phyloP scores from a whole-genome alignment of 2,888 invertebrate species.

The Thelaira solivaga region DNA sequence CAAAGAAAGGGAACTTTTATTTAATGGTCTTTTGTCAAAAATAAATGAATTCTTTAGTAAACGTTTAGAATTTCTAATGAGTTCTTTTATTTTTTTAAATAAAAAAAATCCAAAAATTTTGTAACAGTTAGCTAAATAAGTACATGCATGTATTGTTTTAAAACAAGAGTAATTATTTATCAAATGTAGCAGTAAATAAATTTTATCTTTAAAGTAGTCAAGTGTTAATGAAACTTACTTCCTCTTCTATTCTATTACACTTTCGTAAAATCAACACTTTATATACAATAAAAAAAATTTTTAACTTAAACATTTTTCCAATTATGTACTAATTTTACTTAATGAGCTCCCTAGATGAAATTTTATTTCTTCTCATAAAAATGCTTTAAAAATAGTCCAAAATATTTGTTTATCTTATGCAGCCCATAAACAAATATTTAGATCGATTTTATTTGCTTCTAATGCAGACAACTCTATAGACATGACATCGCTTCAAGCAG shows the following conservation, averaged over 20 bases:
- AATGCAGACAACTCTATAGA: slow-evolving; percentile 54
- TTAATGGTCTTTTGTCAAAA: slow-evolving; percentile 50
- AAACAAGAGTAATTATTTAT: slow-evolving; percentile 13
- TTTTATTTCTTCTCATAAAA: slow-evolving; percentile 42
- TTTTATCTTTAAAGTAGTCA: slow-evolving; percentile 7
- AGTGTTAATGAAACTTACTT: slow-evolving; percentile 60
- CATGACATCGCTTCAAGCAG: slow-evolving; percentile 48
- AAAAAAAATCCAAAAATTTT: too few species aligned
- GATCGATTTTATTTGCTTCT: slow-evolving; percentile 54
- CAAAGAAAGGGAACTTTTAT: slow-evolving; percentile 27
- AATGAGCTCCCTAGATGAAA: slow-evolving; percentile 45
- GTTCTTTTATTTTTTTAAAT: background rate
- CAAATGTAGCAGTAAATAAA: background rate
- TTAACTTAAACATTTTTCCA: slow-evolving; percentile 38
- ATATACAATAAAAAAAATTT: slow-evolving; percentile 25
- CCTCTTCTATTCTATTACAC: slow-evolving; percentile 32
- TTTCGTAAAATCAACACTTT: slow-evolving; percentile 51
- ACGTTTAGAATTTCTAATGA: slow-evolving; percentile 54
- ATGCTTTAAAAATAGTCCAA: slow-evolving; percentile 38
- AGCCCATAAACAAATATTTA: slow-evolving; percentile 38
- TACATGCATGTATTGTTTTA: too few species aligned
- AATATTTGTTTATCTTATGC: slow-evolving; percentile 52
- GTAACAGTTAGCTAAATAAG: too few species aligned
- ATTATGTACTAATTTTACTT: slow-evolving; percentile 48
- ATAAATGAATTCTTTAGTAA: slow-evolving; percentile 51